These are phyloP conservation scores for Aplochiton taeniatus DNA, from an alignment of 2,797 vertebrate genomes.

Conservation along the genomic window DNA sequence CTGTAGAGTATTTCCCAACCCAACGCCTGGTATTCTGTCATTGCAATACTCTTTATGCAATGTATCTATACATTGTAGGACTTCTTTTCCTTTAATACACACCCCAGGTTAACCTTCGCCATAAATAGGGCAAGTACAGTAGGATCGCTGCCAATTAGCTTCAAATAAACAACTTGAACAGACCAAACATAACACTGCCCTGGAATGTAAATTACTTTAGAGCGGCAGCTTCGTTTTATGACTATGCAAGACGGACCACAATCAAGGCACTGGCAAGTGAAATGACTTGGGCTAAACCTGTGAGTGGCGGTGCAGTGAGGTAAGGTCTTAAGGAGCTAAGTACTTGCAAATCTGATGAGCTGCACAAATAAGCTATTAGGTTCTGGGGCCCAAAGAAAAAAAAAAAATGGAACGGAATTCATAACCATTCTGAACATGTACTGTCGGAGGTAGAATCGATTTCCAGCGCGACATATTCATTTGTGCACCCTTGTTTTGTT, in stretches of 20 bases:
- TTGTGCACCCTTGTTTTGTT: constrained; percentile 55
- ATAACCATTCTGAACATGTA: constrained; percentile 62
- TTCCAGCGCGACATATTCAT: constrained; percentile 59
- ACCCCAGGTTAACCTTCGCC: constrained; percentile 9
- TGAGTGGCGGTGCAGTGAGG: constrained; percentile 49
- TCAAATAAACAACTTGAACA: constrained; percentile 27
- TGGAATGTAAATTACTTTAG: constrained; percentile 52
- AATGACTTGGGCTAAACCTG: constrained; percentile 47
- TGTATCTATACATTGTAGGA: constrained; percentile 14
- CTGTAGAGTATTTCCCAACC: not conserved
- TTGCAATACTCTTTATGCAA: not conserved
- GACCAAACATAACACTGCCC: constrained; percentile 43
- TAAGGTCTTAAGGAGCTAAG: constrained; percentile 40
- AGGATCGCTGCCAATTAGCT: constrained; percentile 37
- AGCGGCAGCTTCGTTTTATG: constrained; percentile 42
- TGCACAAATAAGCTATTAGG: constrained; percentile 45
- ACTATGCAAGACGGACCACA: constrained; percentile 36
- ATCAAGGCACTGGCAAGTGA: constrained; percentile 60
- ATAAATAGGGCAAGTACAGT: constrained; percentile 36
- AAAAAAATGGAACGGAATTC: constrained; percentile 46
- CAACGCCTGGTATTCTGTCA: not conserved
- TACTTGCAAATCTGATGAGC: constrained; percentile 18
- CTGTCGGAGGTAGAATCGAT: constrained; percentile 56
- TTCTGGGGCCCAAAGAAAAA: constrained; percentile 38
- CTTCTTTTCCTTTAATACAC: constrained; percentile 26